Evolutionary conservation across 2,888 invertebrate genomes (phyloP), one percentile per base, ranked within the genome.

Genomic region (Monopis laevigella): DNA sequence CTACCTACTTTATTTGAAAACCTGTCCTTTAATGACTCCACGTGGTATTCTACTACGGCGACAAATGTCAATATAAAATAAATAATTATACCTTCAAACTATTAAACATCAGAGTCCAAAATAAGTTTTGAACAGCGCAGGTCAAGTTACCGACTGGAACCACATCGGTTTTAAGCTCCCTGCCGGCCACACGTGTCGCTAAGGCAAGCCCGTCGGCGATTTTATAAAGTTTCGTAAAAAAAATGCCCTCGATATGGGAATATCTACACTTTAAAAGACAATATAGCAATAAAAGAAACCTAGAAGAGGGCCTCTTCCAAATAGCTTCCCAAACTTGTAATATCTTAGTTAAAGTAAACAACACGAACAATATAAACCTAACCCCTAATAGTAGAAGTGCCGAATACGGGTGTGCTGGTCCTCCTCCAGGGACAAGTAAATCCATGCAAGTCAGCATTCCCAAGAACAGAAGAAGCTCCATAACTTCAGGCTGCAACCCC

Each of bases 281-380:
- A 51, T 80, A 82, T 50, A 66, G 78, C 42, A 82, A 82, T 51
- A 84, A 84, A 51, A 78, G 86, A 40, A 88, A 88, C 62, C 65
- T 90, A 48, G 88, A 89, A 56, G 89, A 89, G 56, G 90, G 90
- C 4, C 74, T 90, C 21, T 88, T 89, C 58, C 89, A 89, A 77
- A 90, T 90, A 49, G 89, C 89, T 3, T 88, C 89, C 10, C 90
- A 90, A 62, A 89, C 90, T 43, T 90, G 89, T 57, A 89, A 88
- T 60, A 86, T 90, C 49, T 71, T 90, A 46, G 88, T 90, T 43
- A 88, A 89, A 83, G 88, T 89, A 48, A 87, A 88, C 62, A 88
- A 89, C 53, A 88, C 88, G 36, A 88, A 88, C 64, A 88, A 89
- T 60, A 88, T 88, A 46, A 88, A 86, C 53, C 58, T 80, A 53